Evolutionary conservation across 1,140 invertebrate genomes (phyloP), one percentile per base, ranked within the genome.

Genomic region (Aphelenchoides fujianensis): DNA sequence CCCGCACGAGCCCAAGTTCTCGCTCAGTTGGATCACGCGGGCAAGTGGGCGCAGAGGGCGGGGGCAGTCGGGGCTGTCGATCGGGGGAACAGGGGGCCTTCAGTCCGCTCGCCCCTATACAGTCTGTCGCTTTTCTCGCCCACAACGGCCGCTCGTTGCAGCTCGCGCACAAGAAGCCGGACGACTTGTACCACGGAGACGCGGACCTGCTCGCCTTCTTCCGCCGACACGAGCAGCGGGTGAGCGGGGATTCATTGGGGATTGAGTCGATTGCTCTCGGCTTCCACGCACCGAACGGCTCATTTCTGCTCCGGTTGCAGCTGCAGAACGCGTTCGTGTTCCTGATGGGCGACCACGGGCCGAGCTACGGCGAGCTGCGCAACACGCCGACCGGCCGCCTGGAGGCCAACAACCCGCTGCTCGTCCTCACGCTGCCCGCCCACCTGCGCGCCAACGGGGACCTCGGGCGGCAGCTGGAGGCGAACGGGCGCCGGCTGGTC

Each of bases 341-440:
- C 34, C 3, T 74, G 1, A 74, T 74, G 73, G 69, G 69, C 41
- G 73, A 74, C 48, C 73, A 74, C 37, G 73, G 73, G 28, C n/a
- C 30, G 5, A 52, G 73, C 3, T 77, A 61, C 66, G 74, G 73
- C 2, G 16, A 23, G 23, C 35, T 35, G 19, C 35, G 72, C 5
- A 9, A 2, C 12, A 71, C 75, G n/a, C 23, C 23, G 31, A 71
- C 32, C 34, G 73, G 73, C 23, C 2, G 23, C 5, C 1, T 73
- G 12, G 73, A 74, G 37, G 73, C 76, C 70, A 74, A 77, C 34
- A 74, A 74, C 66, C 73, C 73, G n/a, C 34, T 57, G 9, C 41
- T 74, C 1, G 5, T 73, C n/a, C 7, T 74, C n/a, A 30, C 63
- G 3, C 27, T 74, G 32, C 73, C 73, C 3, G 23, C 71, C 3